A percentile compares a stretch with the other conserved stretches of the same genome.
These are phyloP conservation scores for Deilephila porcellus DNA, from an alignment of 2,888 invertebrate genomes.

Conservation along the genomic window DNA sequence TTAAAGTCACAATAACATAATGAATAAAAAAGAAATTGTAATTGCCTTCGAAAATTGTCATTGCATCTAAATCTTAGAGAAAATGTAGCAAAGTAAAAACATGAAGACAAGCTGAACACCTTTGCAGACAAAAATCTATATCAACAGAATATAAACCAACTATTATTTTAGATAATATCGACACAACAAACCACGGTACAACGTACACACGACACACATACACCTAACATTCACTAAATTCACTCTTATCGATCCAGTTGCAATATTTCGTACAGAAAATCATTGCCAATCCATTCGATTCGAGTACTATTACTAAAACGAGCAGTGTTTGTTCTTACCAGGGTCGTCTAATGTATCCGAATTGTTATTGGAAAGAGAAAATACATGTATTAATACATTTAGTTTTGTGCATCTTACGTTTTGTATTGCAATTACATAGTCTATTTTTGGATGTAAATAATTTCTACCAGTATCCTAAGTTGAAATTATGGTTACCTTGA, in stretches of 20 bases:
- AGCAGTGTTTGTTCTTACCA: constrained; percentile 74
- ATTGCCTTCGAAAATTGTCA: no score
- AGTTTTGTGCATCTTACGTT: constrained; percentile 4
- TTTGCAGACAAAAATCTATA: neutral
- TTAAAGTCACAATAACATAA: no score
- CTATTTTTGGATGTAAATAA: no score
- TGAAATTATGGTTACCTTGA: no score
- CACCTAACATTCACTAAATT: constrained; percentile 42
- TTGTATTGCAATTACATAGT: neutral
- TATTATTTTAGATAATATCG: constrained; percentile 28
- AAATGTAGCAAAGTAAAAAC: neutral
- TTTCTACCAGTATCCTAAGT: no score
- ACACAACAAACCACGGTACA: constrained; percentile 50
- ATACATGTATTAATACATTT: constrained; percentile 64
- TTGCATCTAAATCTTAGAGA: no score
- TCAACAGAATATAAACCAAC: neutral
- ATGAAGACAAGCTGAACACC: neutral
- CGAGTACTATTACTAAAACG: constrained; percentile 57
- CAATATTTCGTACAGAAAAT: constrained; percentile 45
- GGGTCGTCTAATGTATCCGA: constrained; percentile 80
- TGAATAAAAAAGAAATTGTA: no score
- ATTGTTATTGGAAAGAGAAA: constrained; percentile 81
- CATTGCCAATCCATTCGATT: constrained; percentile 44
- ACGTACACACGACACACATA: constrained; percentile 41
- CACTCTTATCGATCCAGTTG: constrained; percentile 58